Evolutionary conservation across 2,113 vertebrate genomes (phyloP).

Genomic region (Aegithalos caudatus): DNA sequence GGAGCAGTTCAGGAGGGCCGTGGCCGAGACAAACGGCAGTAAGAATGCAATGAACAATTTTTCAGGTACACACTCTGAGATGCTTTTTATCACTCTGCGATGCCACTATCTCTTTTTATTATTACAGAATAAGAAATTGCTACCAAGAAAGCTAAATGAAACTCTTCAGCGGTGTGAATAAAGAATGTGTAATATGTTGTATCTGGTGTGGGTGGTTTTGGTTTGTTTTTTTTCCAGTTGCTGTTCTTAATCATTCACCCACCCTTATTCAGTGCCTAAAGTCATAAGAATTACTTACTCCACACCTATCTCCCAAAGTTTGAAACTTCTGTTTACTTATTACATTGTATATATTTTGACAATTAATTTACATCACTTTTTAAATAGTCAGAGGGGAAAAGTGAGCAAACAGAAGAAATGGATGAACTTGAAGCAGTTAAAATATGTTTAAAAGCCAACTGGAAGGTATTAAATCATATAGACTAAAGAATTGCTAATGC

Average conservation of each 20-base stretch:
- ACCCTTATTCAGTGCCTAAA: not conserved
- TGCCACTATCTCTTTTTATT: not conserved
- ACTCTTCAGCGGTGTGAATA: not conserved
- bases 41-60: conserved; percentile 86
- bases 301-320: not conserved
- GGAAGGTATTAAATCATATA: not conserved
- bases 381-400: not conserved
- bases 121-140: not conserved
- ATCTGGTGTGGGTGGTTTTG: not conserved
- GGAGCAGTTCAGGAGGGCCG: conserved; percentile 89
- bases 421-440: not conserved
- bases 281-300: not conserved
- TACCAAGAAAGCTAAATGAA: not conserved
- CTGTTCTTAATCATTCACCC: not conserved
- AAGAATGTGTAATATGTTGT: not conserved
- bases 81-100: not conserved
- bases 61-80: conserved; percentile 77
- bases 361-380: not conserved
- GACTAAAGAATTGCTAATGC: not conserved
- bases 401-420: not conserved
- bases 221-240: not conserved
- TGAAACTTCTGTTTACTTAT: not conserved
- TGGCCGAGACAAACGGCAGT: conserved; percentile 91
- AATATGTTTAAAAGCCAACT: not conserved
- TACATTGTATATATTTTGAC: not conserved